A percentile compares a stretch with the other conserved stretches of the same genome.
phyloP scores from a whole-genome alignment of 2,888 invertebrate genomes.

The Hesperia comma region DNA sequence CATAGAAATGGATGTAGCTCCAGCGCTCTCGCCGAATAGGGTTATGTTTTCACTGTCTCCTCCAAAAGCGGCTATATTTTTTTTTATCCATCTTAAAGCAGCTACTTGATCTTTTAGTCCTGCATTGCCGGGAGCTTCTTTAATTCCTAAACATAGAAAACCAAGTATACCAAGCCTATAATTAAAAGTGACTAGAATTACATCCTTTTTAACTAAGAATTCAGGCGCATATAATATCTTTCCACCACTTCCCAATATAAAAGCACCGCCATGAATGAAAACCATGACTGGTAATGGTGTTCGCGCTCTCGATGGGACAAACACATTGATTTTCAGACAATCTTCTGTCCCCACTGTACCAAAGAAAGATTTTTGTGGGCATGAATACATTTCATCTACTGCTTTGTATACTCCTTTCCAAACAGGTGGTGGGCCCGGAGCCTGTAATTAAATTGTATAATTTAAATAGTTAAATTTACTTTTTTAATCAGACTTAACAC shows the following conservation, averaged over 20 bases:
- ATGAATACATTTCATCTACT: constrained; percentile 61
- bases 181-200: constrained; percentile 73
- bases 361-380: constrained; percentile 58
- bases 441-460: constrained; percentile 51
- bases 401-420: constrained; percentile 73
- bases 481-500: no score
- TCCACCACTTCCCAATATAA: constrained; percentile 68
- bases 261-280: constrained; percentile 74
- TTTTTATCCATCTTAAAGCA: constrained; percentile 74
- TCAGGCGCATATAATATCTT: constrained; percentile 69
- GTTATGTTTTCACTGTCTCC: constrained; percentile 75
- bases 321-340: constrained; percentile 71
- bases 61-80: constrained; percentile 73
- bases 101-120: constrained; percentile 75
- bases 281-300: constrained; percentile 71
- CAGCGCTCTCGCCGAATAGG: constrained; percentile 76
- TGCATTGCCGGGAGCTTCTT: constrained; percentile 76
- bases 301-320: constrained; percentile 58
- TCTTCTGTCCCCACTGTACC: constrained; percentile 67
- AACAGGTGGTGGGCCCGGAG: constrained; percentile 67
- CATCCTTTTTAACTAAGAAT: constrained; percentile 66
- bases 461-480: no score
- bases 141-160: constrained; percentile 69
- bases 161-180: constrained; percentile 73
- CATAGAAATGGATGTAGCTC: constrained; percentile 64